Evolutionary conservation across 2,797 vertebrate genomes (phyloP).

Genomic region (Anableps anableps): DNA sequence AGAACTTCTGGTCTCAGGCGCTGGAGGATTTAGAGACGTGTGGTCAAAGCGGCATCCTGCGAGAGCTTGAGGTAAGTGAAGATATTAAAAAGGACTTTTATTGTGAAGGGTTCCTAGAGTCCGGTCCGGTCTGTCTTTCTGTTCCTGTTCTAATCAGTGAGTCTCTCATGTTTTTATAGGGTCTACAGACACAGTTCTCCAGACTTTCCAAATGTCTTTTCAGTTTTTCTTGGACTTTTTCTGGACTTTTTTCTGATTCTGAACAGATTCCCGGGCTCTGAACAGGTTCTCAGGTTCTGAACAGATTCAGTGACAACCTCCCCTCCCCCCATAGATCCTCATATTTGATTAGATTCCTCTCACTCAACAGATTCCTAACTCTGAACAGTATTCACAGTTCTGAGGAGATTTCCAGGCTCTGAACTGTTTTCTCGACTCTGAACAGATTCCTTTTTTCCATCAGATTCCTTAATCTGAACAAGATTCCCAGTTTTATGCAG

Average conservation of each 20-base stretch:
- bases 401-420: too few species aligned
- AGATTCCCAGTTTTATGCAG: not conserved
- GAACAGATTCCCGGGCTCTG: not conserved
- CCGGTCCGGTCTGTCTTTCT: not conserved
- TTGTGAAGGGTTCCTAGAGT: not conserved
- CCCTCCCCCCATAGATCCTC: too few species aligned
- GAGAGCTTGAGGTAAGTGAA: constrained; percentile 96
- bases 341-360: too few species aligned
- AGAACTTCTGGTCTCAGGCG: constrained; percentile 99
- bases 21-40: constrained; percentile 98
- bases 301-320: not conserved
- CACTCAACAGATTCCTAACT: not conserved
- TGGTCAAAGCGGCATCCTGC: constrained; percentile 95
- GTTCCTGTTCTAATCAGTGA: not conserved
- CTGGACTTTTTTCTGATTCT: too few species aligned
- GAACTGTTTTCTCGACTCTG: not conserved
- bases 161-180: not conserved
- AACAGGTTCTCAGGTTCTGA: not conserved
- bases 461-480: not conserved
- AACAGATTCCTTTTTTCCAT: not conserved
- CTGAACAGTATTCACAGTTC: not conserved
- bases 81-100: not conserved
- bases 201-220: not conserved
- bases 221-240: not conserved
- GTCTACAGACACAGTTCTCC: not conserved